Evolutionary conservation across 2,888 invertebrate species (phyloP).

Genomic region (Drosophila demipolita): DNA sequence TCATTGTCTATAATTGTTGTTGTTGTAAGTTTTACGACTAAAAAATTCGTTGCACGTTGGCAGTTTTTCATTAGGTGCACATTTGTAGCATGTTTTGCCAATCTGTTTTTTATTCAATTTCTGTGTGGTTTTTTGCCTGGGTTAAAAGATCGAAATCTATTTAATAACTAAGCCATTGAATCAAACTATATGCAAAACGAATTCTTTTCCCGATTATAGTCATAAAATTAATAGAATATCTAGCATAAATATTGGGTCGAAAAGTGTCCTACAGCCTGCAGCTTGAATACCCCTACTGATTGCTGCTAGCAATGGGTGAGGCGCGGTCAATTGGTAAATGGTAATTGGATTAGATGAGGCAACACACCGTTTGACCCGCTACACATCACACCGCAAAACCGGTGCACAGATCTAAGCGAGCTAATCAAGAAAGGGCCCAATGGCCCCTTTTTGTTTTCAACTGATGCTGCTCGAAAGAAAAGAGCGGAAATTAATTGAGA

Average conservation of each 20-base stretch:
- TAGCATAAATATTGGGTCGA: neutral
- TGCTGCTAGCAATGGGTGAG: neutral
- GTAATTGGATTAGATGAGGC: constrained; percentile 63
- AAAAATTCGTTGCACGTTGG: constrained; percentile 61
- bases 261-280: neutral
- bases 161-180: constrained; percentile 1
- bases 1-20: neutral
- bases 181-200: neutral
- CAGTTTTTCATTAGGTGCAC: constrained; percentile 67
- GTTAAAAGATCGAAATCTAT: neutral
- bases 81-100: constrained; percentile 35
- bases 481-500: constrained; percentile 68
- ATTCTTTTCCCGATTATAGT: neutral
- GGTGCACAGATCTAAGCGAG: constrained; percentile 3
- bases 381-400: constrained; percentile 5
- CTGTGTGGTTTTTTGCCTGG: constrained; percentile 17
- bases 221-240: neutral
- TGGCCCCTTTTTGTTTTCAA: constrained; percentile 19
- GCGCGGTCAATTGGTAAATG: constrained; percentile 60
- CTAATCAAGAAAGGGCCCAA: constrained; percentile 39
- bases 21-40: constrained; percentile 37
- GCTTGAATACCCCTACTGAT: neutral
- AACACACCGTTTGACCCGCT: constrained; percentile 47
- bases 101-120: neutral
- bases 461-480: constrained; percentile 24